Evolutionary conservation across 2,888 invertebrate genomes (phyloP).

Genomic region (Drosophila barbarae): DNA sequence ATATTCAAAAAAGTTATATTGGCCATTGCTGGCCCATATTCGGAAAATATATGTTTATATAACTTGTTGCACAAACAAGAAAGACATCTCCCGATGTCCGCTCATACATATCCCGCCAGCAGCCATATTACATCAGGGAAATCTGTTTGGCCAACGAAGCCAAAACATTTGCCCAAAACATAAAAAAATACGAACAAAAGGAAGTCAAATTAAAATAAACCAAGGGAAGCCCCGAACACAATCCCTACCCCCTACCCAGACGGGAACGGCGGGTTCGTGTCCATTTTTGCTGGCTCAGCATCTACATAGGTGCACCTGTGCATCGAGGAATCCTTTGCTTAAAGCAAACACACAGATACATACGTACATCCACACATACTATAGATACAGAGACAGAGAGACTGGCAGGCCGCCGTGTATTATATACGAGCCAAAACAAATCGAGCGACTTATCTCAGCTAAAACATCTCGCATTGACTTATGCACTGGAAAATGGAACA

Average conservation of each 20-base stretch:
- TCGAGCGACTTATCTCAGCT: constrained; percentile 70
- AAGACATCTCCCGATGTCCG: constrained; percentile 31
- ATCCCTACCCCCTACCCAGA: constrained; percentile 38
- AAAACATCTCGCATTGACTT: constrained; percentile 74
- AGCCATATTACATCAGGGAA: constrained; percentile 64
- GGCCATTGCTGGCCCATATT: neutral
- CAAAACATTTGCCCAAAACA: constrained; percentile 64
- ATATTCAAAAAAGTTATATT: too few species aligned
- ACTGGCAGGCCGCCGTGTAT: constrained; percentile 22
- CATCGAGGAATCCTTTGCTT: constrained; percentile 68
- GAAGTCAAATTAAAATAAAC: constrained; percentile 61
- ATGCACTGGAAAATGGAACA: constrained; percentile 75
- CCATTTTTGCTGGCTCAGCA: constrained; percentile 64
- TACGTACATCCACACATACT: constrained; percentile 10
- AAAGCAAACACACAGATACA: constrained; percentile 58
- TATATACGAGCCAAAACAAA: constrained; percentile 67
- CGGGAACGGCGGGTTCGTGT: constrained; percentile 18
- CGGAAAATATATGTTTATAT: neutral
- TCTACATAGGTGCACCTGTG: constrained; percentile 64
- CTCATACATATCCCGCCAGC: constrained; percentile 6
- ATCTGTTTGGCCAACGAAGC: constrained; percentile 60
- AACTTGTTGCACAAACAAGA: constrained; percentile 63
- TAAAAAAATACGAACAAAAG: constrained; percentile 10
- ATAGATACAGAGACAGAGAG: constrained; percentile 2
- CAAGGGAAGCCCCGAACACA: constrained; percentile 44